Evolutionary conservation across 1,140 invertebrate genomes (phyloP).

Genomic region (Drosophila ogumai): DNA sequence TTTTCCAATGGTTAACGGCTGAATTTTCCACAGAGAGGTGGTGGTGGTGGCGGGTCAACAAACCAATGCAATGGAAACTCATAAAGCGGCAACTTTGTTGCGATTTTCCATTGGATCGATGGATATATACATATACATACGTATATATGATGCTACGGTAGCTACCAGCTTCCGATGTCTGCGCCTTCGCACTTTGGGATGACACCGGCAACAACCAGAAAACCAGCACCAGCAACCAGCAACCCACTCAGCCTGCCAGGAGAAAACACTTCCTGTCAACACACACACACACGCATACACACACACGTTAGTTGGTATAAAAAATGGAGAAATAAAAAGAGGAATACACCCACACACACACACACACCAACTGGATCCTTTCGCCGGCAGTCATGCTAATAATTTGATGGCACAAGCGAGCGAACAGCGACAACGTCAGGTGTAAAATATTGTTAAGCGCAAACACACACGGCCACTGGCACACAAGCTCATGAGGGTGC

Average conservation of each 20-base stretch:
- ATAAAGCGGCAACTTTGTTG: conserved; percentile 63
- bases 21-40: background rate
- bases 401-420: conserved; percentile 74
- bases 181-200: conserved; percentile 52
- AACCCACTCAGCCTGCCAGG: conserved; percentile 28
- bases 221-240: conserved; percentile 2
- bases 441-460: conserved; percentile 80
- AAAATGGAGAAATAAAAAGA: conserved; percentile 18
- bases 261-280: conserved; percentile 58
- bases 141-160: conserved; percentile 32
- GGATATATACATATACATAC: background rate
- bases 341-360: conserved; percentile 10
- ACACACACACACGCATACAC: conserved; percentile 42
- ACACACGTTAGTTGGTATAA: background rate
- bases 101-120: conserved; percentile 31
- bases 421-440: conserved; percentile 67
- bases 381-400: conserved; percentile 79
- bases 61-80: conserved; percentile 60
- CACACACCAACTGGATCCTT: conserved; percentile 49
- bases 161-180: conserved; percentile 56
- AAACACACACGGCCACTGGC: conserved; percentile 24
- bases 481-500: background rate
- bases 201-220: conserved; percentile 21
- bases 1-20: conserved; percentile 20
- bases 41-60: conserved; percentile 22